Percentiles rank a stretch among this genome's conserved stretches.
phyloP scores from a whole-genome alignment of 2,113 vertebrate species.

The Chaetodon auriga region DNA sequence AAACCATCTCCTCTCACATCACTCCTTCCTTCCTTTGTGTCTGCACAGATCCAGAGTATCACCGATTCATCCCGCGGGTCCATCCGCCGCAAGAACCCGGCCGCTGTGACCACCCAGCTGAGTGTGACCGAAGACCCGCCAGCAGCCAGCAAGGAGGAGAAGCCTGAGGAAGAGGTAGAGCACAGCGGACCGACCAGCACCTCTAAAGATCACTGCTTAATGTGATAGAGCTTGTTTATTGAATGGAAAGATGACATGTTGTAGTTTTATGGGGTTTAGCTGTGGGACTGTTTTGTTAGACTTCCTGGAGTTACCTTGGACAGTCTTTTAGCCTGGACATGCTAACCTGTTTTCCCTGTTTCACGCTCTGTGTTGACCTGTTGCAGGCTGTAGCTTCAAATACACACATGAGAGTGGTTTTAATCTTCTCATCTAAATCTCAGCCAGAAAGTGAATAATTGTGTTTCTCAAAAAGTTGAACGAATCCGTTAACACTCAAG shows the following conservation, averaged over 20 bases:
- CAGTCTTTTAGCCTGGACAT: too few relatives aligned
- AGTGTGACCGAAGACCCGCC: constrained; percentile 91
- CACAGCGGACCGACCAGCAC: background rate
- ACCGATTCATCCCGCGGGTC: constrained; percentile 96
- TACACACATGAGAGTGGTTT: background rate
- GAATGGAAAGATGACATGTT: too few relatives aligned
- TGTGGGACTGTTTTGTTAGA: too few relatives aligned
- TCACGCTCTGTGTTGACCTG: background rate
- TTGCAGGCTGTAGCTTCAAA: background rate
- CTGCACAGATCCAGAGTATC: constrained; percentile 95
- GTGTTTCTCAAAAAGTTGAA: background rate
- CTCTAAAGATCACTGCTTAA: too few relatives aligned
- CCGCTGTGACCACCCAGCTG: constrained; percentile 90
- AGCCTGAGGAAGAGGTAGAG: constrained; percentile 95
- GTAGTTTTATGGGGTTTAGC: too few relatives aligned
- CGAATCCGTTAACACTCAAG: background rate
- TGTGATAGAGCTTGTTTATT: too few relatives aligned
- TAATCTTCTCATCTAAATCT: background rate
- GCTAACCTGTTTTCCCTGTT: too few relatives aligned
- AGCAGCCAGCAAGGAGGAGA: constrained; percentile 91
- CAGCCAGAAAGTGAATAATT: background rate
- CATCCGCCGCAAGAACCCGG: constrained; percentile 95
- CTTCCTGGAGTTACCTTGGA: too few relatives aligned
- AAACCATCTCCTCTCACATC: background rate
- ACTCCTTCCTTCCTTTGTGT: background rate